Evolutionary conservation across 2,797 vertebrate genomes (phyloP), one percentile per base, ranked within the genome.

Genomic region (Heterohyrax brucei): DNA sequence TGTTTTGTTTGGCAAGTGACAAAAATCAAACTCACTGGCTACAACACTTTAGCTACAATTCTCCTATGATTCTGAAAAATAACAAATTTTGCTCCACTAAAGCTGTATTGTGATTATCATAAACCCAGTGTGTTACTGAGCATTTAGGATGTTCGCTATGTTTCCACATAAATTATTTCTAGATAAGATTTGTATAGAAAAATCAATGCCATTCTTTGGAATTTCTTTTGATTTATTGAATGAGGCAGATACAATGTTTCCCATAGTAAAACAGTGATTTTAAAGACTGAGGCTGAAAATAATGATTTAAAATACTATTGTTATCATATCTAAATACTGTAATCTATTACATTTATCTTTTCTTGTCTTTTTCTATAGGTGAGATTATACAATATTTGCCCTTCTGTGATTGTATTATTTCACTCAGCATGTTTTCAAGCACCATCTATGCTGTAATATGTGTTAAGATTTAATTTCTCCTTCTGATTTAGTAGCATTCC

Each of bases 131-230:
- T 53, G 2, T 48, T 56, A 12, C 14, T 12, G 70, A 18, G 19
- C 26, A 14, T 30, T 83, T 50, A 66, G 26, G 7, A 79, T 76
- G 1, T 10, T 70, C 48, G 4, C 21, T 77, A 16, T 18, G 18
- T 44, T 92, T 94, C 62, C 64, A 48, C 13, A 79, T 68, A 95
- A 87, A 50, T 53, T 62, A n/a, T 61, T 9, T 64, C 81, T 56
- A 44, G 10, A 39, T 22, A 64, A 56, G 12, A 33, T 75, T 8
- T 5, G 46, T 22, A 73, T 68, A 44, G 19, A 90, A 7, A 61
- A 16, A 73, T 59, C 62, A 33, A 72, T 89, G 78, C 78, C 18
- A 53, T 80, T 19, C 19, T 44, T 13, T 92, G 16, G 7, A 61
- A 82, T 78, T 75, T 68, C 9, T 50, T 78, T 53, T 4, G 6